A percentile compares a stretch with the other conserved stretches of the same genome.
Evolutionary conservation across 2,797 vertebrate species (phyloP).

Genomic region (Pantherophis vulpinus): DNA sequence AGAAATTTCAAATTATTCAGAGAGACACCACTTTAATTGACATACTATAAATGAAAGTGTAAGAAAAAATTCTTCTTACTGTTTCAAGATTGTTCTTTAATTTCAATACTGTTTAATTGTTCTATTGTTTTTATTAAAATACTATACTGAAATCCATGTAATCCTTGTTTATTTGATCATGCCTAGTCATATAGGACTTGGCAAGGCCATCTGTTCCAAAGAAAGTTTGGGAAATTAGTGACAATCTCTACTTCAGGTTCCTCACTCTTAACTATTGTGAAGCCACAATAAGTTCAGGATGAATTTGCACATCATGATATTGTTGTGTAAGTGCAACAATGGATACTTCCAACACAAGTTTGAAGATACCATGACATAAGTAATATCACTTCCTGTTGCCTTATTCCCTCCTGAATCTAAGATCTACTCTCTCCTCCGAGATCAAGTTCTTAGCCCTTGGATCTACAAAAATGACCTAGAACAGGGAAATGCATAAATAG

Average conservation of each 20-base stretch:
- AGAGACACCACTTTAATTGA: neutral
- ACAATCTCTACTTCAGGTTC: neutral
- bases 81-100: neutral
- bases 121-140: neutral
- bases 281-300: neutral
- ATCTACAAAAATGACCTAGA: neutral
- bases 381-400: neutral
- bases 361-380: neutral
- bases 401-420: neutral
- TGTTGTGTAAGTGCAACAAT: neutral
- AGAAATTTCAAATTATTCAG: neutral
- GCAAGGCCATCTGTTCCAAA: neutral
- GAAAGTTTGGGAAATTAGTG: neutral
- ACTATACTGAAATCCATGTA: neutral
- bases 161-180: neutral
- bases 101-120: neutral
- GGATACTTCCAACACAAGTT: neutral
- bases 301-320: neutral
- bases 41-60: neutral
- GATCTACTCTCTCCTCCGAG: neutral
- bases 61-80: neutral
- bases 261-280: neutral
- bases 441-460: neutral
- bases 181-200: neutral
- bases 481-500: neutral